Evolutionary conservation across 2,797 vertebrate genomes (phyloP).

Genomic region (Rhabdophis nuchalis): DNA sequence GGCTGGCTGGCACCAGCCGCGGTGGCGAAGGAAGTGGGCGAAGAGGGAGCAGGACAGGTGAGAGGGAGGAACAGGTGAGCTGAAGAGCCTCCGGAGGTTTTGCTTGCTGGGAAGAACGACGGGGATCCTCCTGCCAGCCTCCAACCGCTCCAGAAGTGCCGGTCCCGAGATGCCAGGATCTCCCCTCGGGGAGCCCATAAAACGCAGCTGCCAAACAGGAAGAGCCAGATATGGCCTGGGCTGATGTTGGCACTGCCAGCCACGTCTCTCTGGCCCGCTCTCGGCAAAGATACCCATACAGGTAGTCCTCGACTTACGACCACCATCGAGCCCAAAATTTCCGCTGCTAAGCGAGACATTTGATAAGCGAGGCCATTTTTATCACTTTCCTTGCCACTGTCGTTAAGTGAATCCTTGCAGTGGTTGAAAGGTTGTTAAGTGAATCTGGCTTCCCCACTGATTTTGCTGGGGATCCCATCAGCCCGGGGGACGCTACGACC

Average conservation of each 20-base stretch:
- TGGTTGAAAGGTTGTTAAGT: neutral
- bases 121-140: neutral
- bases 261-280: neutral
- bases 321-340: neutral
- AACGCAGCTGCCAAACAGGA: neutral
- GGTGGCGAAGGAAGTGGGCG: neutral
- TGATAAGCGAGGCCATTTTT: too few species aligned
- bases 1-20: neutral
- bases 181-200: neutral
- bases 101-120: neutral
- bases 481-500: neutral
- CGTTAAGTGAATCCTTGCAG: neutral
- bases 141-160: neutral
- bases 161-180: neutral
- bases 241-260: neutral
- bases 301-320: neutral
- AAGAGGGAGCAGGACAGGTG: neutral
- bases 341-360: neutral
- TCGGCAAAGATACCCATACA: neutral
- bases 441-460: neutral
- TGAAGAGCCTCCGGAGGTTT: constrained; percentile 9
- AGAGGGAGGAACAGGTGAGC: neutral
- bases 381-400: too few species aligned
- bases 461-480: too few species aligned
- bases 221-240: neutral